Evolutionary conservation across 2,113 vertebrate genomes (phyloP).

Genomic region (Malurus elegans): DNA sequence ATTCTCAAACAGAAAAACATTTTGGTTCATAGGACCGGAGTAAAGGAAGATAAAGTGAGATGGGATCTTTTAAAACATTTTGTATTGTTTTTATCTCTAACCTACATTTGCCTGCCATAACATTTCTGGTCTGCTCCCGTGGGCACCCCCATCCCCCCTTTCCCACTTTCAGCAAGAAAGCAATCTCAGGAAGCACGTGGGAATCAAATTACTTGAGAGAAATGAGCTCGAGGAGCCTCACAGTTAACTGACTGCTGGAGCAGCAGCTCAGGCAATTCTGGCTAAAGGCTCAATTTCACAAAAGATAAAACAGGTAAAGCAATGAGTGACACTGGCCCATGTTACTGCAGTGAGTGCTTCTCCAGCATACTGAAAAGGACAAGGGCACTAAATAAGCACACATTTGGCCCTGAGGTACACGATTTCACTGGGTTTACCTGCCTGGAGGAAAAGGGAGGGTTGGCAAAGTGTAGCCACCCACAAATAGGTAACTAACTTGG

Average conservation of each 20-base stretch:
- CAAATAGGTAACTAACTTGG: not conserved
- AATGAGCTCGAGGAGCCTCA: slow-evolving; percentile 73
- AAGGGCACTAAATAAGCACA: slow-evolving; percentile 18
- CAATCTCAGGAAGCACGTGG: slow-evolving; percentile 69
- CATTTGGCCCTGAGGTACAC: not conserved
- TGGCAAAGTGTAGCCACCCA: not conserved
- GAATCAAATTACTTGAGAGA: slow-evolving; percentile 78
- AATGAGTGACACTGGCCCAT: slow-evolving; percentile 69
- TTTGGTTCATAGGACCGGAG: not conserved
- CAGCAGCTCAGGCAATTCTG: slow-evolving; percentile 72
- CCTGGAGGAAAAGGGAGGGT: not conserved
- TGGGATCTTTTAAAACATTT: not conserved
- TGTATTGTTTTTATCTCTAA: not conserved
- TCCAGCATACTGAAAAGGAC: slow-evolving; percentile 69
- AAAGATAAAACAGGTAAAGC: slow-evolving; percentile 79
- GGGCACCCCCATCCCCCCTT: not conserved
- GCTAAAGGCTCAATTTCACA: slow-evolving; percentile 76
- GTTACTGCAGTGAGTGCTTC: slow-evolving; percentile 52
- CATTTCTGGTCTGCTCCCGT: not conserved
- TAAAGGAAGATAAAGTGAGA: not conserved
- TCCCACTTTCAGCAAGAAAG: slow-evolving; percentile 20
- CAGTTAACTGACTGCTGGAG: slow-evolving; percentile 73
- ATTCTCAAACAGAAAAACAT: not conserved
- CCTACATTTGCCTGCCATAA: not conserved
- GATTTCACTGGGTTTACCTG: not conserved